Evolutionary conservation across 30 jellyfish, hydroid and myxozoan species (phyloP).

Genomic region (Chrysaora quinquecirrha): DNA sequence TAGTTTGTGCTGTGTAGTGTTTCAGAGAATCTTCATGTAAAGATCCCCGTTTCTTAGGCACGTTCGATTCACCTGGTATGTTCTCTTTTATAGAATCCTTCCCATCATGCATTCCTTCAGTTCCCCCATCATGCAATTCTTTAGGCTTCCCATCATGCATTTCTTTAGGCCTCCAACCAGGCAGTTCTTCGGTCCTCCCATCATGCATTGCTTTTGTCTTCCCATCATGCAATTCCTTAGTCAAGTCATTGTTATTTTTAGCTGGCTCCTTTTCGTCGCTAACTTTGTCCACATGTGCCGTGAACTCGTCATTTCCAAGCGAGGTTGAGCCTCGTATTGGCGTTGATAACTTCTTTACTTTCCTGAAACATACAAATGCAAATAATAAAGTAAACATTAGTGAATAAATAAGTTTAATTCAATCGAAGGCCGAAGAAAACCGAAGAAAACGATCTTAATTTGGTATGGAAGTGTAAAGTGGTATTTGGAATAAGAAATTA

Average conservation of each 20-base stretch:
- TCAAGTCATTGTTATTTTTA: neutral
- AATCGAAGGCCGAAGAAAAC: too few species aligned
- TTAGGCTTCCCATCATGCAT: neutral
- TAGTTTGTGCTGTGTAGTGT: constrained; percentile 57
- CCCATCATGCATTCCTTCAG: neutral
- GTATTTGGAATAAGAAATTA: too few species aligned
- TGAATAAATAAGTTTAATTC: too few species aligned
- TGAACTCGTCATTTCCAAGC: neutral
- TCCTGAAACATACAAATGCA: neutral
- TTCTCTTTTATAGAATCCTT: neutral
- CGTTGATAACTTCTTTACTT: neutral
- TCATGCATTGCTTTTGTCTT: neutral
- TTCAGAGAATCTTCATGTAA: constrained; percentile 23
- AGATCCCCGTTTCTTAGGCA: neutral
- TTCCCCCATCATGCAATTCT: neutral
- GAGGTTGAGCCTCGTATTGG: neutral
- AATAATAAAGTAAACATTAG: too few species aligned
- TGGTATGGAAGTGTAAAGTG: too few species aligned
- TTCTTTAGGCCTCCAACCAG: neutral
- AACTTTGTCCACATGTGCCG: neutral
- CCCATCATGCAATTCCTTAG: too few species aligned
- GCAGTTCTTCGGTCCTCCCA: neutral
- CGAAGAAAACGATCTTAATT: too few species aligned
- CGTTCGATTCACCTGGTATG: neutral
- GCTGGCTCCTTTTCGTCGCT: neutral